Evolutionary conservation across 1,140 invertebrate genomes (phyloP), one percentile per base, ranked within the genome.

Genomic region (Atta colombica): DNA sequence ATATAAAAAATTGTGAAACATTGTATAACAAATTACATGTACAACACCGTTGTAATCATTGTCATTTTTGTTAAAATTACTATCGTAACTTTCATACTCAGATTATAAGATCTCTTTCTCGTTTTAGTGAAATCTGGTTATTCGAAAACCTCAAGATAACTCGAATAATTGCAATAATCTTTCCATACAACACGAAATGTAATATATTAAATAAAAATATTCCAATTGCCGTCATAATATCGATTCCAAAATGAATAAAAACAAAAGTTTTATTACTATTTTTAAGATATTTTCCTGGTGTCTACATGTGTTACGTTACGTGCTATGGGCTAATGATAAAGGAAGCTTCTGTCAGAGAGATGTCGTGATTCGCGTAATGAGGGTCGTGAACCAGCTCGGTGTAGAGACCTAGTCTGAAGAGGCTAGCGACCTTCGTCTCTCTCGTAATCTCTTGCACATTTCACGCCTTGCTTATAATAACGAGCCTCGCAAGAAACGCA

Each of bases 391-490:
- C 55, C 69, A 87, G 60, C 82, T 58, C 21, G 66, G 61, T 12
- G 65, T 89, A 25, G 25, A 25, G 25, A 71, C 69, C 63, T 31
- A 63, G 55, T 71, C 35, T 61, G 60, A 49, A 49, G 35, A 87
- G 89, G 90, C 55, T 85, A 82, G 74, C 82, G 87, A 90, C 89
- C 87, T 87, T 84, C 82, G 82, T 45, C 61, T 78, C 51, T 45
- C 66, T 87, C 45, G 66, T 77, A 87, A 90, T 90, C 74, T 84
- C 82, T 55, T 21, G 66, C 61, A 77, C 68, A 85, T 80, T 90
- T 72, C 84, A 90, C 90, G 77, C 71, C 86, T 82, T 80, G 89
- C 85, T 66, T 72, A 61, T 39, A 87, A 90, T 92, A 90, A 91
- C 84, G 68, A 71, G 51, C 49, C 80, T 82, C 74, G 86, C 69